phyloP scores from a whole-genome alignment of 2,113 vertebrate genomes.

The Rhea pennata region DNA sequence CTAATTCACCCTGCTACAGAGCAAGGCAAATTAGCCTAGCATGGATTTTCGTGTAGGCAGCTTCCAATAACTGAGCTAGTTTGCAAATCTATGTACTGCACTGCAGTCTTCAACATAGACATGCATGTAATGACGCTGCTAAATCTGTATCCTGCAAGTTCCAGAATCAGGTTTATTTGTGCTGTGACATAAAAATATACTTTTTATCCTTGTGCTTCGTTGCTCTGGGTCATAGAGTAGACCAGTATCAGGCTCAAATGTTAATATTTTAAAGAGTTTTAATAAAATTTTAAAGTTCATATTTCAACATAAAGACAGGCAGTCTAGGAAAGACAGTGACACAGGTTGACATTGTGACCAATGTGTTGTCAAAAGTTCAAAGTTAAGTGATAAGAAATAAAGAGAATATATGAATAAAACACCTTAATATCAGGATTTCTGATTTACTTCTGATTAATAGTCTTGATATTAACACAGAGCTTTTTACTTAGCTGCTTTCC shows the following conservation, averaged over 20 bases:
- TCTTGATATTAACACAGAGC: neutral
- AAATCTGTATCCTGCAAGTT: slow-evolving; percentile 17
- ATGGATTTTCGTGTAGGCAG: neutral
- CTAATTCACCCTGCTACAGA: neutral
- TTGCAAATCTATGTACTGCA: slow-evolving; percentile 42
- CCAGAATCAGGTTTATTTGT: neutral
- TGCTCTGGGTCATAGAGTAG: neutral
- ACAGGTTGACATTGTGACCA: neutral
- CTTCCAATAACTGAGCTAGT: neutral
- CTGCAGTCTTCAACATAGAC: slow-evolving; percentile 50
- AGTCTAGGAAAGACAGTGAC: neutral
- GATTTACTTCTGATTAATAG: slow-evolving; percentile 18
- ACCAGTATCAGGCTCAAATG: neutral
- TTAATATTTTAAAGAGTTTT: slow-evolving; percentile 46
- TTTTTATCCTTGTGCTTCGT: neutral
- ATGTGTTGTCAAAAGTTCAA: slow-evolving; percentile 26
- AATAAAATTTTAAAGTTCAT: slow-evolving; percentile 44
- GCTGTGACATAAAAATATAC: neutral
- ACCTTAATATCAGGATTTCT: neutral
- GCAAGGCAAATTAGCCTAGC: neutral
- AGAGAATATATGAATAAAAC: slow-evolving; percentile 10
- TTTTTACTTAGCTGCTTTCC: neutral
- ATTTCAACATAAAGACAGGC: neutral
- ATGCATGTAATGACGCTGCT: slow-evolving; percentile 54
- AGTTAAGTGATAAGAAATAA: slow-evolving; percentile 15